phyloP scores from a whole-genome alignment of 2,797 vertebrate species.

The Acipenser oxyrinchus region DNA sequence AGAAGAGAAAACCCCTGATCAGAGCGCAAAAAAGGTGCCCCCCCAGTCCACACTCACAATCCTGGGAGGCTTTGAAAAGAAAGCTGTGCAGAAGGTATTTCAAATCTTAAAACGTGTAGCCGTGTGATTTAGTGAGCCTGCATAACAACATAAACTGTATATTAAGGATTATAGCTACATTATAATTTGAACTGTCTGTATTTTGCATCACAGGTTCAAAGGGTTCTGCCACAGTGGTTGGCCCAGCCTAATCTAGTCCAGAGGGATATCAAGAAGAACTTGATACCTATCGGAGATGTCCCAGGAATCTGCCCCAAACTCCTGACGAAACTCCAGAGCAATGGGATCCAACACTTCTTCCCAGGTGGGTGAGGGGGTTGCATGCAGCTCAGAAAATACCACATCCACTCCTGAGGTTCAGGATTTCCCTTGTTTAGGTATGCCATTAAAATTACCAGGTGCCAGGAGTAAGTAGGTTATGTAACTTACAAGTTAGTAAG shows the following conservation, averaged over 20 bases:
- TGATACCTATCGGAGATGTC: slow-evolving; percentile 56
- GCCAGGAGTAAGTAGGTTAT: no score
- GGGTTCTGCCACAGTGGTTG: slow-evolving; percentile 82
- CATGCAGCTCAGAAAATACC: no score
- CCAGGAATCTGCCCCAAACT: slow-evolving; percentile 62
- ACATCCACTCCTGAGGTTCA: no score
- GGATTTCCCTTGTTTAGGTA: no score
- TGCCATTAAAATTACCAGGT: no score
- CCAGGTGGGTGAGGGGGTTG: slow-evolving; percentile 64
- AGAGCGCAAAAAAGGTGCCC: slow-evolving; percentile 17
- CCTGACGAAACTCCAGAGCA: slow-evolving; percentile 60
- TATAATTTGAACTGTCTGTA: no score
- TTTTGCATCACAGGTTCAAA: slow-evolving; percentile 56
- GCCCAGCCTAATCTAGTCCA: slow-evolving; percentile 69
- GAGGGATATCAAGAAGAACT: slow-evolving; percentile 66
- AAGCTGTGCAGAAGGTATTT: slow-evolving; percentile 65
- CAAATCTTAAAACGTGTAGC: no score
- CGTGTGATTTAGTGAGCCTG: no score
- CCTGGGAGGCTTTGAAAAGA: slow-evolving; percentile 66
- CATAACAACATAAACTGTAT: no score
- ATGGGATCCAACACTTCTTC: slow-evolving; percentile 73
- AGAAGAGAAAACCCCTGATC: slow-evolving; percentile 6
- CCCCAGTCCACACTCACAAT: slow-evolving; percentile 42
- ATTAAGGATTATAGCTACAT: no score
- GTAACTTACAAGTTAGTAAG: no score